Conservation (phyloP, 1,140 invertebrate species). For the Cyclina sinensis region DNA sequence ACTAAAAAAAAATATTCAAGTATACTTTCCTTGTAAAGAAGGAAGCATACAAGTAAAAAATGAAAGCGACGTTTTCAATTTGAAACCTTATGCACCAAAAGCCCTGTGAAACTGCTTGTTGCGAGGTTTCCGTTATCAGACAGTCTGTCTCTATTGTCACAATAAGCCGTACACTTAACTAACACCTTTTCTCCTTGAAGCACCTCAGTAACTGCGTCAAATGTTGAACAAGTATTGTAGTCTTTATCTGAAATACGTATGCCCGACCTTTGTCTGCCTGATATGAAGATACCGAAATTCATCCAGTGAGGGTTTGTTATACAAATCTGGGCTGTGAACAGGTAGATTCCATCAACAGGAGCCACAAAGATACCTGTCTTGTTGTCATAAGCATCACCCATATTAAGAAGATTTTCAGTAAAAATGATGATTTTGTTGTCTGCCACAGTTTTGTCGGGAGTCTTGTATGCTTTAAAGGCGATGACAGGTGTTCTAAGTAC, state of each 20-base stretch:
- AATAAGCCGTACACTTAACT: too few species aligned
- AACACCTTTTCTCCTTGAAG: neutral
- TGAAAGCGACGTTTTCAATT: too few species aligned
- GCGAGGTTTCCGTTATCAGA: too few species aligned
- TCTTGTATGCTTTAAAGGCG: neutral
- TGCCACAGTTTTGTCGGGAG: neutral
- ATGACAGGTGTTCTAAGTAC: too few species aligned
- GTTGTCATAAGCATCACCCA: neutral
- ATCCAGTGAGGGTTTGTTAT: too few species aligned
- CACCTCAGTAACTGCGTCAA: neutral
- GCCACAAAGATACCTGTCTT: neutral
- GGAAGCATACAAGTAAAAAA: too few species aligned
- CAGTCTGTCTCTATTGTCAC: too few species aligned
- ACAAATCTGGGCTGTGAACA: neutral
- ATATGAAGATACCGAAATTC: too few species aligned
- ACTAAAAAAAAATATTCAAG: too few species aligned
- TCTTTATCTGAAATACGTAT: neutral
- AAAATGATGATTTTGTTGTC: neutral
- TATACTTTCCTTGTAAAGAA: too few species aligned
- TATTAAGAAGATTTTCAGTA: neutral
- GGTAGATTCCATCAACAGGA: neutral
- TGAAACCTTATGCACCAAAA: too few species aligned
- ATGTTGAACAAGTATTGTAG: neutral
- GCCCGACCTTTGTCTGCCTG: neutral
- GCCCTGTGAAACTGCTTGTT: too few species aligned